These are phyloP conservation scores for Caenorhabditis sp. DNA, from an alignment of 2,888 invertebrate genomes.

Conservation along the genomic window DNA sequence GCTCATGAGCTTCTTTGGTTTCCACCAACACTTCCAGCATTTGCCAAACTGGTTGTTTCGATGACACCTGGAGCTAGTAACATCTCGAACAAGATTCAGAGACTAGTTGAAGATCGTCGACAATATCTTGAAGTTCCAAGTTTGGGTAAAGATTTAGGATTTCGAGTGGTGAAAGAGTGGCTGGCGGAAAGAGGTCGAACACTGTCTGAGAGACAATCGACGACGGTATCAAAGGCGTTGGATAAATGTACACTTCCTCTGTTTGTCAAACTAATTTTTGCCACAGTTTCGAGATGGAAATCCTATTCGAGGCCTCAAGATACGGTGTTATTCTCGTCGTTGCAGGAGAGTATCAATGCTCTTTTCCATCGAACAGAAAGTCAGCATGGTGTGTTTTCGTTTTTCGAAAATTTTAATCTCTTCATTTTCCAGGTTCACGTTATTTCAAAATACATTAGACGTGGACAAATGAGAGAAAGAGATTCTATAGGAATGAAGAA, in stretches of 20 bases:
- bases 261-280: constrained; percentile 94
- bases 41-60: constrained; percentile 57
- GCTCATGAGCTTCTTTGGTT: constrained; percentile 92
- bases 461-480: too few species aligned
- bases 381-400: constrained; percentile 72
- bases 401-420: too few species aligned
- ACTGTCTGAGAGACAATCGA: constrained; percentile 77
- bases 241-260: constrained; percentile 82
- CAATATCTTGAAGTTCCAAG: constrained; percentile 89
- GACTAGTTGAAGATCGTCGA: constrained; percentile 86
- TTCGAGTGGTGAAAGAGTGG: constrained; percentile 88
- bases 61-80: constrained; percentile 56
- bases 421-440: too few species aligned
- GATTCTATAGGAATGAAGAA: too few species aligned
- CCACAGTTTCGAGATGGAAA: constrained; percentile 90
- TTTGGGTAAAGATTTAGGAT: constrained; percentile 83
- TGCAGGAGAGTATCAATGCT: constrained; percentile 65
- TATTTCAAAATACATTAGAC: too few species aligned
- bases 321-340: constrained; percentile 83
- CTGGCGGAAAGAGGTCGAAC: constrained; percentile 88
- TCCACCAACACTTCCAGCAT: constrained; percentile 84
- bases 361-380: constrained; percentile 75
- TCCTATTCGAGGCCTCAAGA: constrained; percentile 93
- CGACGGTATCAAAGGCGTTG: constrained; percentile 59
- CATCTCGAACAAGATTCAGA: constrained; percentile 55